Conservation (phyloP, 2,888 invertebrate species). For the Tachystola acroxantha region DNA sequence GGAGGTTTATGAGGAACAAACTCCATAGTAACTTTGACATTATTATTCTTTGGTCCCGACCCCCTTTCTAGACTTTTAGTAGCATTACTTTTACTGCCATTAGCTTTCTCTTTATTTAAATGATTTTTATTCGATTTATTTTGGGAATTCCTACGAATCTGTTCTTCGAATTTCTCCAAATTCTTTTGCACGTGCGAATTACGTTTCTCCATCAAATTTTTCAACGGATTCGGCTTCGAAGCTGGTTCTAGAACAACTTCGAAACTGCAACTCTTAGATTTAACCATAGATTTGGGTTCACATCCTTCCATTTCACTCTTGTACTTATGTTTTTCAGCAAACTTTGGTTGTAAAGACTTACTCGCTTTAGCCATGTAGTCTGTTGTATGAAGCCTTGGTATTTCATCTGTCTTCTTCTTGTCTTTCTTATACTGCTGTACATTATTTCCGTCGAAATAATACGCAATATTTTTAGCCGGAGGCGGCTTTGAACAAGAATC, state of each 20-base stretch:
- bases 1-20: slow-evolving; percentile 86
- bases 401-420: slow-evolving; percentile 71
- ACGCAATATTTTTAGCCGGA: slow-evolving; percentile 68
- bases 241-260: slow-evolving; percentile 73
- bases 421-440: slow-evolving; percentile 57
- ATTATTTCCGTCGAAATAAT: slow-evolving; percentile 70
- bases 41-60: slow-evolving; percentile 60
- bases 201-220: slow-evolving; percentile 66
- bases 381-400: slow-evolving; percentile 76
- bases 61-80: slow-evolving; percentile 72
- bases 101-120: slow-evolving; percentile 64
- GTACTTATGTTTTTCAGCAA: slow-evolving; percentile 60
- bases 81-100: slow-evolving; percentile 55
- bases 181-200: slow-evolving; percentile 76
- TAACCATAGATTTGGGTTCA: slow-evolving; percentile 61
- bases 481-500: slow-evolving; percentile 59
- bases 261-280: slow-evolving; percentile 73
- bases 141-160: slow-evolving; percentile 63
- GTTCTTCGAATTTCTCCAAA: slow-evolving; percentile 79
- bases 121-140: slow-evolving; percentile 61
- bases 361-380: slow-evolving; percentile 73
- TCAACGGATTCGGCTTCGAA: slow-evolving; percentile 66
- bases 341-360: slow-evolving; percentile 65
- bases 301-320: slow-evolving; percentile 66
- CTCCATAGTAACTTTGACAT: slow-evolving; percentile 69